Evolutionary conservation across 2,888 invertebrate genomes (phyloP), one percentile per base, ranked within the genome.

Genomic region (Pammene aurita): DNA sequence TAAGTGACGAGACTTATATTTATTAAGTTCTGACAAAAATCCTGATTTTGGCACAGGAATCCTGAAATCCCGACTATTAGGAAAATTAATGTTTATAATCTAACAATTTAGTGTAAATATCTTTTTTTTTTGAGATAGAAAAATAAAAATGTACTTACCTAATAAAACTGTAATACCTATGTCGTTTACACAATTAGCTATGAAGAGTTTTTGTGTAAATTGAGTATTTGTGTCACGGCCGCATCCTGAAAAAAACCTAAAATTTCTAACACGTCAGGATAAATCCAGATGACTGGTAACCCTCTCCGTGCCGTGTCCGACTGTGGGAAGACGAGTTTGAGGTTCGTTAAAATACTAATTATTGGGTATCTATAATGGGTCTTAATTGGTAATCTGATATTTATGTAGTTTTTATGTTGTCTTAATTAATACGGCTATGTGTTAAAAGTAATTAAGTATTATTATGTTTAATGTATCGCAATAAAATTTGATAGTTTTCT

Each of bases 321-420:
- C 73, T 77, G 79, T 77, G 75, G 69, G 69, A 79, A 77, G 77
- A 76, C 74, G 76, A 73, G 72, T 76, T 78, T 79, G 77, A 74
- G 77, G 77, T 79, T 80, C 77, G 80, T 76, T 79, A 78, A 74
- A 72, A 75, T 78, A 67, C 75, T 84, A 80, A 83, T 84, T 80
- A 80, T 75, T 74, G 74, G 76, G 64, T 69, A 64, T 78, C 76
- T 79, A 77, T 79, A 78, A n/a, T n/a, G n/a, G n/a, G 74, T 75
- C 76, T 76, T 80, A 82, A 84, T 83, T 82, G 79, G 78, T 83
- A 78, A 83, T 80, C 72, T 75, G 76, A 79, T 81, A 78, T 78
- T 79, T 76, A 76, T 74, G 72, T 57, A 44, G 58, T 66, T 67
- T 66, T 69, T 65, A 54, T 60, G 54, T 69, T 60, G 57, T 35